These are phyloP conservation scores for Drosophila neutralis DNA, from an alignment of 2,888 invertebrate genomes.

Conservation along the genomic window DNA sequence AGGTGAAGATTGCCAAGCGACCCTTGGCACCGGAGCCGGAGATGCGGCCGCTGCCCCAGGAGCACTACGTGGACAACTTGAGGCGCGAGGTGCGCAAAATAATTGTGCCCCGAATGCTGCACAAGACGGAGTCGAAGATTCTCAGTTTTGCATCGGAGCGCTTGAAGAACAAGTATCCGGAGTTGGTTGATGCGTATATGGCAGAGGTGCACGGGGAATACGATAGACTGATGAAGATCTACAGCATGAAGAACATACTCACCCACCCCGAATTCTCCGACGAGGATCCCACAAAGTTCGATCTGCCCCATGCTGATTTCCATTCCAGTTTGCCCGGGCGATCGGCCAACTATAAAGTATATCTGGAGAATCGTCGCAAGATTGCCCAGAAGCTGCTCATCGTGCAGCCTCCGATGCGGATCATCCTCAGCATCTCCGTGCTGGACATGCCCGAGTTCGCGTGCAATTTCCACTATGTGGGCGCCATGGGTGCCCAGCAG, in stretches of 20 bases:
- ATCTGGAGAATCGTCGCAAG: constrained; percentile 86
- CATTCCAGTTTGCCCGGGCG: constrained; percentile 87
- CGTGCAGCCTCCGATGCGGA: constrained; percentile 88
- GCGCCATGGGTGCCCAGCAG: constrained; percentile 61
- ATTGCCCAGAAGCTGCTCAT: constrained; percentile 87
- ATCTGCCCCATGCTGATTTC: constrained; percentile 79
- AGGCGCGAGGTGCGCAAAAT: constrained; percentile 87
- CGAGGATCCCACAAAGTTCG: constrained; percentile 85
- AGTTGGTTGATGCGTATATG: constrained; percentile 86
- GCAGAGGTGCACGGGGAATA: constrained; percentile 86
- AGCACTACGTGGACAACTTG: constrained; percentile 86
- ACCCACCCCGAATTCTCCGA: constrained; percentile 86
- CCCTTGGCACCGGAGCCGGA: constrained; percentile 84
- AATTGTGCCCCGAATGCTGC: constrained; percentile 87
- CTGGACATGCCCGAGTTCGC: constrained; percentile 83
- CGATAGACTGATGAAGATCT: constrained; percentile 87
- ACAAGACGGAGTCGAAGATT: constrained; percentile 88
- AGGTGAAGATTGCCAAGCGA: constrained; percentile 76
- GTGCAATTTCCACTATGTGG: constrained; percentile 78
- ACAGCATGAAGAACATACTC: constrained; percentile 88
- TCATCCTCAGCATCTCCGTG: constrained; percentile 80
- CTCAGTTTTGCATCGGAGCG: constrained; percentile 86
- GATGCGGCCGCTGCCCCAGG: constrained; percentile 85
- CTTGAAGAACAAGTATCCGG: constrained; percentile 86
- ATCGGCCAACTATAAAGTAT: constrained; percentile 87